phyloP scores from a whole-genome alignment of 1,140 invertebrate genomes.

The Eulimnadia texana region DNA sequence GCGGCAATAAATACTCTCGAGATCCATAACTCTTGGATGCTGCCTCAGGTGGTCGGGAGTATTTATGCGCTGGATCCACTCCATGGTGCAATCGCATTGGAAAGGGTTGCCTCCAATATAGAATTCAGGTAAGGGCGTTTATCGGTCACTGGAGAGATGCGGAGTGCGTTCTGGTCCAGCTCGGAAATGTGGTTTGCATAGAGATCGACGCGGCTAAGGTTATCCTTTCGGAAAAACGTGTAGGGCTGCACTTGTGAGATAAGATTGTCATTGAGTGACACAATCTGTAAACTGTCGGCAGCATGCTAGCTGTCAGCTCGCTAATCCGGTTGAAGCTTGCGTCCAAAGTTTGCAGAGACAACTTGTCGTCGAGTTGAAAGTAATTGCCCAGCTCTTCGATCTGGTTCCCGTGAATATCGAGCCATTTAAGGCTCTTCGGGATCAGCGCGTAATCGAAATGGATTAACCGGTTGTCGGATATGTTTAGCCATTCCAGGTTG shows the following conservation, averaged over 20 bases:
- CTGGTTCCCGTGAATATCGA: slow-evolving; percentile 79
- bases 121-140: slow-evolving; percentile 59
- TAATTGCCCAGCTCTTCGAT: slow-evolving; percentile 63
- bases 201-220: slow-evolving; percentile 65
- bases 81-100: slow-evolving; percentile 50
- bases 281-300: slow-evolving; percentile 57
- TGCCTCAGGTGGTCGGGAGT: slow-evolving; percentile 45
- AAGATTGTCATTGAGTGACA: slow-evolving; percentile 69
- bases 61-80: slow-evolving; percentile 73
- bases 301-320: slow-evolving; percentile 43
- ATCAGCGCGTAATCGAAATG: slow-evolving; percentile 82
- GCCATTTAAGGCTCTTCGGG: slow-evolving; percentile 64
- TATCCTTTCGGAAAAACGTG: slow-evolving; percentile 66
- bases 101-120: slow-evolving; percentile 77
- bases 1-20: slow-evolving; percentile 79
- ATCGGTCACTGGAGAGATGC: slow-evolving; percentile 48
- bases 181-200: slow-evolving; percentile 69
- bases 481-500: slow-evolving; percentile 72
- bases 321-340: slow-evolving; percentile 66
- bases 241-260: slow-evolving; percentile 61
- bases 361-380: slow-evolving; percentile 45
- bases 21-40: slow-evolving; percentile 76
- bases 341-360: slow-evolving; percentile 59
- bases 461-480: slow-evolving; percentile 75
- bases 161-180: slow-evolving; percentile 62